phyloP scores from a whole-genome alignment of 2,113 vertebrate species.

The crab-eating macaque (Macaca fascicularis) region DNA sequence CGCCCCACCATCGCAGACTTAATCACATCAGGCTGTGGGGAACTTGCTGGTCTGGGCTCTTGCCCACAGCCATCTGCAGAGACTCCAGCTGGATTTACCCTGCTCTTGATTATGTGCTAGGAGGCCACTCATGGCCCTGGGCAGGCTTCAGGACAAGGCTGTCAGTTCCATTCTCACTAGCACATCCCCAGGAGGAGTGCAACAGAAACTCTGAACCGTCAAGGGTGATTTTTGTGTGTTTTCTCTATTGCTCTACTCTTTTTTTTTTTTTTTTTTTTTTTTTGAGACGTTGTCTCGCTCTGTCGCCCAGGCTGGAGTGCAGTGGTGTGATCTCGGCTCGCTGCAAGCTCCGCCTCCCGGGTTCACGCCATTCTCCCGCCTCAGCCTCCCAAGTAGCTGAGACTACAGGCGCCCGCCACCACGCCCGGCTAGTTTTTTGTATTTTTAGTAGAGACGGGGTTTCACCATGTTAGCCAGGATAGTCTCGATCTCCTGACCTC shows the following conservation, averaged over 20 bases:
- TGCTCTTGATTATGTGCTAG: neutral
- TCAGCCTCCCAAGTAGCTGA: too few relatives aligned
- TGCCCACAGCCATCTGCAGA: neutral
- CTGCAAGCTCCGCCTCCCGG: too few relatives aligned
- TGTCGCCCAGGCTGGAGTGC: too few relatives aligned
- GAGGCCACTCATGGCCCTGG: fast-evolving
- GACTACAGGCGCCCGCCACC: too few relatives aligned
- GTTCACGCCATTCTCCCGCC: too few relatives aligned
- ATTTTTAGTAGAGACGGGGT: too few relatives aligned
- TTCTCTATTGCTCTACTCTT: neutral
- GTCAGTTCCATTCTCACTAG: neutral
- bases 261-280: neutral
- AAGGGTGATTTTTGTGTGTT: neutral
- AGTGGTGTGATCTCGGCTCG: too few relatives aligned
- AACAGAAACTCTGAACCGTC: neutral
- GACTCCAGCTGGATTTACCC: neutral
- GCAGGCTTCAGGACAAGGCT: neutral
- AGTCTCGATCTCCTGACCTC: too few relatives aligned
- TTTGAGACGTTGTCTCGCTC: too few relatives aligned
- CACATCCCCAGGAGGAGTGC: neutral
- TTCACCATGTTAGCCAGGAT: too few relatives aligned
- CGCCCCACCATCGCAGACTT: neutral
- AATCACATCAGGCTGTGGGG: neutral
- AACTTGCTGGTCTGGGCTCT: neutral
- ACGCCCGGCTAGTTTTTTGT: too few relatives aligned